Evolutionary conservation across 2,113 vertebrate species (phyloP).

Genomic region (Hypocryptadius cinnamomeus): DNA sequence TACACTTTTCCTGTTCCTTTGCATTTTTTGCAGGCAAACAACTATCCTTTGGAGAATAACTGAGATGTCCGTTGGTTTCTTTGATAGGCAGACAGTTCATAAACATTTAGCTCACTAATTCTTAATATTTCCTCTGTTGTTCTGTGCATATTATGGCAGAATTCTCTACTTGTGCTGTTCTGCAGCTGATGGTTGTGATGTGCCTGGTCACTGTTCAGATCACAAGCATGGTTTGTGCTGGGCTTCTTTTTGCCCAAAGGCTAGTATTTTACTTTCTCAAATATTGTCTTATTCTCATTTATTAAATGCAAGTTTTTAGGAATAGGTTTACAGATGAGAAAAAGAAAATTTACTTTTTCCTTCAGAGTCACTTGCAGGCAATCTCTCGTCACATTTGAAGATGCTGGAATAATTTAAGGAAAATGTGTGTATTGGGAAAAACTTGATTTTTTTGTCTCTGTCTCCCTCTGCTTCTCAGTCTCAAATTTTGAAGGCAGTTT

Average conservation of each 20-base stretch:
- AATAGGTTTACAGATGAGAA: background rate
- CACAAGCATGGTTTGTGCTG: background rate
- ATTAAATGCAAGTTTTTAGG: background rate
- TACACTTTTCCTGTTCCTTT: fast-evolving
- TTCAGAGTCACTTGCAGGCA: background rate
- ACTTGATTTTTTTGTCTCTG: background rate
- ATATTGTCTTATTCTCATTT: background rate
- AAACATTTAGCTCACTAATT: background rate
- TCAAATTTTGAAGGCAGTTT: background rate
- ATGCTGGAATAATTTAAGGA: background rate
- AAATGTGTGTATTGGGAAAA: background rate
- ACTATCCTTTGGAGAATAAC: background rate
- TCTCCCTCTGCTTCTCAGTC: background rate
- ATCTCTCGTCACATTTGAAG: background rate
- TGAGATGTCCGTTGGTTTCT: background rate
- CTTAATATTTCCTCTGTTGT: background rate
- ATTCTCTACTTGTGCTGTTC: background rate
- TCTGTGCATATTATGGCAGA: background rate
- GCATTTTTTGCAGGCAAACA: background rate
- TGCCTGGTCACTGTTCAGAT: background rate
- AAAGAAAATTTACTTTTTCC: background rate
- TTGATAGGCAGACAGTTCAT: background rate
- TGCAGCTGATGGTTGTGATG: background rate
- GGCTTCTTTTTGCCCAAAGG: background rate
- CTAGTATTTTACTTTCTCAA: background rate